A percentile compares a stretch with the other conserved stretches of the same genome.
phyloP scores from a whole-genome alignment of 2,797 vertebrate genomes.

The Alca torda region DNA sequence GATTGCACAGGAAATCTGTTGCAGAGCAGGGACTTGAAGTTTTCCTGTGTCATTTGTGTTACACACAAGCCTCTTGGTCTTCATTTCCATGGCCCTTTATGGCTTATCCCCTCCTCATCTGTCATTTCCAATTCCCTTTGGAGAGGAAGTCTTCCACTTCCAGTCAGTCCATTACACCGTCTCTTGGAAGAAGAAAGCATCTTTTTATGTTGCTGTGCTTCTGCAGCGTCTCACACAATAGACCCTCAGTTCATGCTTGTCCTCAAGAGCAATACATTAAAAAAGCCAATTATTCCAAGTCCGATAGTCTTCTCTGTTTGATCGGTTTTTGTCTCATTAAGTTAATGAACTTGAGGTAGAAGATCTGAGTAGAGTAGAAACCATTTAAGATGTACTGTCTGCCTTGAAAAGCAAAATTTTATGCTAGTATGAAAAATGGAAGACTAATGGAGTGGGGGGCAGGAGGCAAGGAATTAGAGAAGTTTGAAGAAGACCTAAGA shows the following conservation, averaged over 20 bases:
- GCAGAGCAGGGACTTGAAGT: background rate
- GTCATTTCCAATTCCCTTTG: constrained; percentile 25
- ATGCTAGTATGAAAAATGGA: background rate
- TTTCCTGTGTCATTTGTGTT: background rate
- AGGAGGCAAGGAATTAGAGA: background rate
- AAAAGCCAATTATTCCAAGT: constrained; percentile 55
- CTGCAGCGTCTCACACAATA: background rate
- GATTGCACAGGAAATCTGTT: background rate
- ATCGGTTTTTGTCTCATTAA: constrained; percentile 50
- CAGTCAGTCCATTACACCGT: background rate
- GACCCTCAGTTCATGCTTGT: constrained; percentile 18
- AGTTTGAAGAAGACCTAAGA: background rate
- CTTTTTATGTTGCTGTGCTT: constrained; percentile 37
- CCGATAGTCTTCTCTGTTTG: background rate
- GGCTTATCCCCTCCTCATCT: background rate
- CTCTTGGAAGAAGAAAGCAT: constrained; percentile 51
- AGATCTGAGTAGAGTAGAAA: background rate
- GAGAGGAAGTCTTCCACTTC: constrained; percentile 33
- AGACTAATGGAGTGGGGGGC: background rate
- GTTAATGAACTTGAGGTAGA: constrained; percentile 43
- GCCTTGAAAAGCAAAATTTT: constrained; percentile 13
- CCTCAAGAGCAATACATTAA: constrained; percentile 16
- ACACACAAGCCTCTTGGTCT: constrained; percentile 4
- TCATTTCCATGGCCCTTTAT: background rate
- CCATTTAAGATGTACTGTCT: background rate